A percentile compares a stretch with the other conserved stretches of the same genome.
These are phyloP conservation scores for Drosophila flavopinicola DNA, from an alignment of 2,888 invertebrate species.

Conservation along the genomic window DNA sequence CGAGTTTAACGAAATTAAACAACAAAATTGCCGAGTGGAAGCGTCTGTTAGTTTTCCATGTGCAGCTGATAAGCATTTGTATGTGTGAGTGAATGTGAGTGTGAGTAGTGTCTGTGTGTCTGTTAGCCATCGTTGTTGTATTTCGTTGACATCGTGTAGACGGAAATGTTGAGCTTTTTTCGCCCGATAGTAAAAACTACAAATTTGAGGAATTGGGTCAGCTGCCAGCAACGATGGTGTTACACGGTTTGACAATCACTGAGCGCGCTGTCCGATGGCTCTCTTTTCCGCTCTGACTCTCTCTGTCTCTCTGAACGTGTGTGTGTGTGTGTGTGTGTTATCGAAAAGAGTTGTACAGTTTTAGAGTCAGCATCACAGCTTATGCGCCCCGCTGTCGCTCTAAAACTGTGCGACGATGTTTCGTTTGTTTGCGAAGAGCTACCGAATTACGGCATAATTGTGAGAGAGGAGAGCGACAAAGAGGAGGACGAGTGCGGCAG, in stretches of 20 bases:
- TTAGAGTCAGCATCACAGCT: slow-evolving; percentile 14
- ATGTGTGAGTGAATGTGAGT: slow-evolving; percentile 7
- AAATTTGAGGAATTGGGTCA: slow-evolving; percentile 49
- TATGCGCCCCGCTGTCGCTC: slow-evolving; percentile 10
- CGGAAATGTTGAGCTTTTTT: slow-evolving; percentile 48
- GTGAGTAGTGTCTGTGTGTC: slow-evolving; percentile 2
- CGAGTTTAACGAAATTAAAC: slow-evolving; percentile 62
- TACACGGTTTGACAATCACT: slow-evolving; percentile 33
- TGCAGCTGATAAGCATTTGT: slow-evolving; percentile 43
- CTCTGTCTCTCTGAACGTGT: neutral
- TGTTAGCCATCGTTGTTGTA: slow-evolving; percentile 20
- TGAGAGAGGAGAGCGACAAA: slow-evolving; percentile 3
- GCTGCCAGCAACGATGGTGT: slow-evolving; percentile 44
- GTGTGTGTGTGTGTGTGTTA: slow-evolving; percentile 7
- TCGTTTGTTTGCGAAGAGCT: slow-evolving; percentile 19
- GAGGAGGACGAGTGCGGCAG: slow-evolving; percentile 24
- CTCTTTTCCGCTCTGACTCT: slow-evolving; percentile 5
- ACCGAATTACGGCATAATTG: slow-evolving; percentile 6
- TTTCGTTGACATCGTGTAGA: slow-evolving; percentile 29
- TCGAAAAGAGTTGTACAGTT: slow-evolving; percentile 33
- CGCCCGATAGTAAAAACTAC: slow-evolving; percentile 38
- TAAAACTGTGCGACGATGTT: slow-evolving; percentile 9
- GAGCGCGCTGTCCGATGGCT: neutral
- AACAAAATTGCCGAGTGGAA: slow-evolving; percentile 39
- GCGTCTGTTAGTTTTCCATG: slow-evolving; percentile 37